Percentiles rank a stretch among this genome's conserved stretches.
These are phyloP conservation scores for Achroia grisella DNA, from an alignment of 1,140 invertebrate species.

Conservation along the genomic window DNA sequence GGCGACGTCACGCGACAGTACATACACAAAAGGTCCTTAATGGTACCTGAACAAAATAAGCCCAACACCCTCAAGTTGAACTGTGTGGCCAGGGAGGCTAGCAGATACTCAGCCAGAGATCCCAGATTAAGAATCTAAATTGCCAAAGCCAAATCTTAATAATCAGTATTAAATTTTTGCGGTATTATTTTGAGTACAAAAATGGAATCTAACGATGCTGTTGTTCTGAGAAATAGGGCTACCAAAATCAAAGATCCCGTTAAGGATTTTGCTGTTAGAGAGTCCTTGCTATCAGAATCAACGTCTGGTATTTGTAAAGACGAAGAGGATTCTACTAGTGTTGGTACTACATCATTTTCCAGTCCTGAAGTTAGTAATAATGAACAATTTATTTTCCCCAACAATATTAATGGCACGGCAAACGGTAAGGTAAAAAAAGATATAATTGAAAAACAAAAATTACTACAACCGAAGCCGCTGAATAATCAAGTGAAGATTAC, in stretches of 20 bases:
- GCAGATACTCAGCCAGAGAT: constrained; percentile 65
- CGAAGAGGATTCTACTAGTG: constrained; percentile 42
- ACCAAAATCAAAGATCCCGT: constrained; percentile 21
- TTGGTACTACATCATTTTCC: constrained; percentile 41
- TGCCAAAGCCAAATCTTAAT: constrained; percentile 1
- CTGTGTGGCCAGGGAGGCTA: constrained; percentile 56
- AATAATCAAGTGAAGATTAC: constrained; percentile 23
- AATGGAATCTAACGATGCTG: constrained; percentile 39
- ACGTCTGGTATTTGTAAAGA: constrained; percentile 59
- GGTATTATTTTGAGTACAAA: constrained; percentile 31
- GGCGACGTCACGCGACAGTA: constrained; percentile 25
- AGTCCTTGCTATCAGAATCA: constrained; percentile 53
- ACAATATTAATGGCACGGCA: not conserved
- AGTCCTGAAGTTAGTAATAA: constrained; percentile 42
- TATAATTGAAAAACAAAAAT: not conserved
- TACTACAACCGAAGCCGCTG: not conserved
- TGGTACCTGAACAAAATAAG: constrained; percentile 62
- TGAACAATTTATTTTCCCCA: constrained; percentile 13
- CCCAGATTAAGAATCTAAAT: constrained; percentile 66
- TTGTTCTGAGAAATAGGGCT: constrained; percentile 32
- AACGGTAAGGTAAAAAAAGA: not conserved
- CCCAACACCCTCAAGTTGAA: constrained; percentile 58
- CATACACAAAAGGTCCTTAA: constrained; percentile 42
- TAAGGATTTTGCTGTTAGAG: constrained; percentile 34
- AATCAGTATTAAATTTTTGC: constrained; percentile 41